Percentiles rank a stretch among this genome's conserved stretches.
Evolutionary conservation across 2,888 invertebrate genomes (phyloP).

Genomic region (Tromatobia lineatoria): DNA sequence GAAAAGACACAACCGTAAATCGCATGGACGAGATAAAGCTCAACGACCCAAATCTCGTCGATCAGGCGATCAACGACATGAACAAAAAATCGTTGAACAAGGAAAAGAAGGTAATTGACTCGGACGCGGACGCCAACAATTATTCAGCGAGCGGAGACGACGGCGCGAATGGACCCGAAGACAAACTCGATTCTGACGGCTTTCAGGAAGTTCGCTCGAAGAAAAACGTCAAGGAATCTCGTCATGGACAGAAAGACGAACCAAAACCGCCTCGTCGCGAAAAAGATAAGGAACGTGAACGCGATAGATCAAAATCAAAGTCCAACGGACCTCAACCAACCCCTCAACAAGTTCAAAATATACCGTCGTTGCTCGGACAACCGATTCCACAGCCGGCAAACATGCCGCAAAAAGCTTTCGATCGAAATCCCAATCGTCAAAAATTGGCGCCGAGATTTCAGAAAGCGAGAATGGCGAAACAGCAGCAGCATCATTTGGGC

Average conservation of each 20-base stretch:
- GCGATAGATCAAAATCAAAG: constrained; percentile 83
- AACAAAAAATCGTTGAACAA: constrained; percentile 81
- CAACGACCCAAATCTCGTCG: constrained; percentile 86
- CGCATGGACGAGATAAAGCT: constrained; percentile 87
- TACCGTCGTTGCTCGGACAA: constrained; percentile 86
- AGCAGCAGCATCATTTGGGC: constrained; percentile 85
- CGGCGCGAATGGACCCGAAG: constrained; percentile 79
- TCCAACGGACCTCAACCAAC: constrained; percentile 76
- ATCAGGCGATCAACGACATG: constrained; percentile 86
- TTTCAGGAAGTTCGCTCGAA: constrained; percentile 95
- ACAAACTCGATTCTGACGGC: constrained; percentile 88
- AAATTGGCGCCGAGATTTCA: constrained; percentile 93
- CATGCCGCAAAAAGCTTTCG: constrained; percentile 82
- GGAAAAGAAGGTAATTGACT: constrained; percentile 86
- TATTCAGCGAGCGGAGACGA: constrained; percentile 85
- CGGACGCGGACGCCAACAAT: constrained; percentile 87
- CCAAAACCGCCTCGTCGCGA: constrained; percentile 77
- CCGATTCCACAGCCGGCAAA: constrained; percentile 86
- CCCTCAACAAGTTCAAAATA: constrained; percentile 85
- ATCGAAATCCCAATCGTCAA: constrained; percentile 85
- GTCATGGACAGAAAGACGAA: constrained; percentile 83
- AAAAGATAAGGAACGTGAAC: constrained; percentile 80
- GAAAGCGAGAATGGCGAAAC: constrained; percentile 89
- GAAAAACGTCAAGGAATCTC: constrained; percentile 90
- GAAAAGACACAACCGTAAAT: constrained; percentile 85